Conservation (phyloP, 2,113 vertebrate genomes). For the Noctilio leporinus region DNA sequence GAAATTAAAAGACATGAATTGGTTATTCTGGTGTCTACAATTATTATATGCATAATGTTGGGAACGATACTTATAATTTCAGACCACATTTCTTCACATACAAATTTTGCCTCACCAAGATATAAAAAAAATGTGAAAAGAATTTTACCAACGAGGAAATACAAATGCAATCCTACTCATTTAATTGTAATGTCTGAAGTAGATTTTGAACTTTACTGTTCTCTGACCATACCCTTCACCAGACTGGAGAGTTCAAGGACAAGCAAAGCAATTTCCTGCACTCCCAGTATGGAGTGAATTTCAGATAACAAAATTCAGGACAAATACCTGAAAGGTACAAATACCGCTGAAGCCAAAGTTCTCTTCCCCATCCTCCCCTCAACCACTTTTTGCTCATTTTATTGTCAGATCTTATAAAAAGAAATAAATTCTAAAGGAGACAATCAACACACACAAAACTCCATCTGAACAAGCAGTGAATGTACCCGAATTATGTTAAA, state of each 20-base stretch:
- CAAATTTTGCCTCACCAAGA: neutral
- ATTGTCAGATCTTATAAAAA: constrained; percentile 35
- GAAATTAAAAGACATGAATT: neutral
- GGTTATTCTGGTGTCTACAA: neutral
- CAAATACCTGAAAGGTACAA: neutral
- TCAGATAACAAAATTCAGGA: constrained; percentile 22
- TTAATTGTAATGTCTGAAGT: neutral
- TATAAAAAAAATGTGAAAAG: neutral
- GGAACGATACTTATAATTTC: neutral
- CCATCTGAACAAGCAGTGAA: constrained; percentile 54
- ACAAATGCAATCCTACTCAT: neutral
- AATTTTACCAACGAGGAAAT: neutral
- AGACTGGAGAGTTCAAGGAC: neutral
- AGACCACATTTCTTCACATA: neutral
- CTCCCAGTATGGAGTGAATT: neutral
- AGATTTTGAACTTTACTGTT: neutral
- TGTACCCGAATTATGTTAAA: constrained; percentile 76
- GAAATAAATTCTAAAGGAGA: constrained; percentile 25
- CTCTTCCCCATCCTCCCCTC: neutral
- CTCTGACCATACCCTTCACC: neutral
- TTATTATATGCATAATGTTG: neutral
- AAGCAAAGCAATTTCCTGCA: neutral
- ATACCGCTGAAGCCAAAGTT: neutral
- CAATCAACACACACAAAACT: constrained; percentile 46
- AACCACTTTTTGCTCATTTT: neutral